Percentiles rank a stretch among this genome's conserved stretches.
phyloP scores from a whole-genome alignment of 2,797 vertebrate species.

The Mormyrus hasselquistii region DNA sequence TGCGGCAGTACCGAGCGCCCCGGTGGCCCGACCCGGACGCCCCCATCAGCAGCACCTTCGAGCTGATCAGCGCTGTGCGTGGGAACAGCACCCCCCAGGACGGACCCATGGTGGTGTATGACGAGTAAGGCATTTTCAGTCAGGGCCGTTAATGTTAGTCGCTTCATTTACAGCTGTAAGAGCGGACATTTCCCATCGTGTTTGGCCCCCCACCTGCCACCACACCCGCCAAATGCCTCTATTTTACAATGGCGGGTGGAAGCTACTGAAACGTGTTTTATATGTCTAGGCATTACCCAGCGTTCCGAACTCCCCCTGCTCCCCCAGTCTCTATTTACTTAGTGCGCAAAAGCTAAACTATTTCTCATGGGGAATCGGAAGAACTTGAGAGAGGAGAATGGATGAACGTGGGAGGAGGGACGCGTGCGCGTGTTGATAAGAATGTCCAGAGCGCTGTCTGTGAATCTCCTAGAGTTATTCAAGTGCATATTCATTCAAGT shows the following conservation, averaged over 20 bases:
- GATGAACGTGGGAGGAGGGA: neutral
- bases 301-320: neutral
- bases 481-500: neutral
- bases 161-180: neutral
- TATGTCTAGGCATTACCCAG: neutral
- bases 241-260: neutral
- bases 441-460: neutral
- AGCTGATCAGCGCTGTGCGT: slow-evolving; percentile 78
- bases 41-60: slow-evolving; percentile 86
- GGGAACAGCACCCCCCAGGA: slow-evolving; percentile 69
- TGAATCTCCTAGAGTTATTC: neutral
- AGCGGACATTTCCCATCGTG: neutral
- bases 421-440: neutral
- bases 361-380: neutral
- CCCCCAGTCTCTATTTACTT: neutral
- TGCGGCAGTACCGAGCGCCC: slow-evolving; percentile 80
- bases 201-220: neutral
- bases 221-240: neutral
- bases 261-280: neutral
- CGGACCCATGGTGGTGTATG: slow-evolving; percentile 78
- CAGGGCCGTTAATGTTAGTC: neutral
- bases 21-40: slow-evolving; percentile 93
- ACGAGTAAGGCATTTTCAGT: slow-evolving; percentile 70
- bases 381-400: neutral
- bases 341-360: neutral